Percentiles rank a stretch among this genome's conserved stretches.
phyloP scores from a whole-genome alignment of 2,797 vertebrate genomes.

The Cetoscarus ocellatus region DNA sequence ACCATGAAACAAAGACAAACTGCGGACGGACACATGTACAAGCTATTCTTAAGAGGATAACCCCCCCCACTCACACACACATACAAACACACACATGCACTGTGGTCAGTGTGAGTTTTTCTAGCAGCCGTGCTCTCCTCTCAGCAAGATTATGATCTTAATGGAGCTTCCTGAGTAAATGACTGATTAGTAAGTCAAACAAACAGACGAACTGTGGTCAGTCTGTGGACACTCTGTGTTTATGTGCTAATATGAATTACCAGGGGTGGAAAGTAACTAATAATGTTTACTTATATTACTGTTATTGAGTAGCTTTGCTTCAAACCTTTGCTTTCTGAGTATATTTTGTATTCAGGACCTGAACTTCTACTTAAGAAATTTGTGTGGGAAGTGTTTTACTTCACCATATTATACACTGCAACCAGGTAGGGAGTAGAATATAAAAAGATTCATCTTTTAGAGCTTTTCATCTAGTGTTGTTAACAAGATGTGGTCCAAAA shows the following conservation, averaged over 20 bases:
- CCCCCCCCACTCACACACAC: slow-evolving; percentile 1
- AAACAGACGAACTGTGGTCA: slow-evolving; percentile 76
- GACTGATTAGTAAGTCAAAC: slow-evolving; percentile 83
- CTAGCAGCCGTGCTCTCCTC: slow-evolving; percentile 63
- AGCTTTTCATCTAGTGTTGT: no score
- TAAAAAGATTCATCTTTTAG: no score
- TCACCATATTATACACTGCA: no score
- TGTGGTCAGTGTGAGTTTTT: slow-evolving; percentile 53
- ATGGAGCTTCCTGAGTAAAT: slow-evolving; percentile 83
- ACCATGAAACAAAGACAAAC: slow-evolving; percentile 82
- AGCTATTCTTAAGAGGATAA: slow-evolving; percentile 63
- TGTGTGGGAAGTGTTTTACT: no score
- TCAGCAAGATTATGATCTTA: slow-evolving; percentile 82
- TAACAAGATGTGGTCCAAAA: no score
- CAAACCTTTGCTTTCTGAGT: no score
- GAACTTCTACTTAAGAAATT: no score
- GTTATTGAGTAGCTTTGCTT: no score
- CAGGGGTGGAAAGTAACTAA: neutral
- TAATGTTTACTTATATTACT: slow-evolving; percentile 5
- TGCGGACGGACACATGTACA: slow-evolving; percentile 62
- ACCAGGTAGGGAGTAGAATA: no score
- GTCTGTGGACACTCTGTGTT: slow-evolving; percentile 39
- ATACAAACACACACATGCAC: neutral
- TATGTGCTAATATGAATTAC: slow-evolving; percentile 12
- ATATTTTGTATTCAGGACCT: no score